phyloP scores from a whole-genome alignment of 2,888 invertebrate genomes.

The Scelioninae gen. 1 region DNA sequence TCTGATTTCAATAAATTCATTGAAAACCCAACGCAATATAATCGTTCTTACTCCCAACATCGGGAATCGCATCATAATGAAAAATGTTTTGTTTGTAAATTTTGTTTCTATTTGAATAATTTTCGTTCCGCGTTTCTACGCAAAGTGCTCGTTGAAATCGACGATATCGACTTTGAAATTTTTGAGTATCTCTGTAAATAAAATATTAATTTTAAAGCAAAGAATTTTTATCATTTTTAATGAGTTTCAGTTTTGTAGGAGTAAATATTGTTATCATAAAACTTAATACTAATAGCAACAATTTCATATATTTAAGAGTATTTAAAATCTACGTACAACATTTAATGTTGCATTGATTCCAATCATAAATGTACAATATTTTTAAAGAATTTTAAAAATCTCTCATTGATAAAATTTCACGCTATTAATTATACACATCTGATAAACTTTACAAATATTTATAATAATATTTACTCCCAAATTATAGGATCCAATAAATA shows the following conservation, averaged over 20 bases:
- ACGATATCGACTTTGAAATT: conserved; percentile 58
- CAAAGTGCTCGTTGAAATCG: conserved; percentile 67
- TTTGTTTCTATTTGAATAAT: conserved; percentile 57
- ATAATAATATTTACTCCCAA: conserved; percentile 34
- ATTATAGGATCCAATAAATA: conserved; percentile 6
- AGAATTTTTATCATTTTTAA: no score
- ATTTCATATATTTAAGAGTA: no score
- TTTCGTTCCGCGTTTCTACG: conserved; percentile 61
- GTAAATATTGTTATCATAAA: conserved; percentile 14
- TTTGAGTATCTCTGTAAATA: conserved; percentile 17
- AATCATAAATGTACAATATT: no score
- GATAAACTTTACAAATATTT: background rate
- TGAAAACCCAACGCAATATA: conserved; percentile 50
- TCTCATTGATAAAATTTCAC: background rate
- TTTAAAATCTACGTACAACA: no score
- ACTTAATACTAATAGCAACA: background rate
- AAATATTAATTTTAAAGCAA: conserved; percentile 5
- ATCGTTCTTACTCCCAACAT: conserved; percentile 34
- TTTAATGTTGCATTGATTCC: no score
- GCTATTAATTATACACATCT: background rate
- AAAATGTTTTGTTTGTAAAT: conserved; percentile 51
- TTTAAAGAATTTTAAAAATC: no score
- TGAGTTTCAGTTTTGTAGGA: background rate
- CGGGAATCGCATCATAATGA: conserved; percentile 54
- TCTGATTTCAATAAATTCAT: conserved; percentile 39